A percentile compares a stretch with the other conserved stretches of the same genome.
These are phyloP conservation scores for Lasius fuliginosus DNA, from an alignment of 2,888 invertebrate species.

Conservation along the genomic window DNA sequence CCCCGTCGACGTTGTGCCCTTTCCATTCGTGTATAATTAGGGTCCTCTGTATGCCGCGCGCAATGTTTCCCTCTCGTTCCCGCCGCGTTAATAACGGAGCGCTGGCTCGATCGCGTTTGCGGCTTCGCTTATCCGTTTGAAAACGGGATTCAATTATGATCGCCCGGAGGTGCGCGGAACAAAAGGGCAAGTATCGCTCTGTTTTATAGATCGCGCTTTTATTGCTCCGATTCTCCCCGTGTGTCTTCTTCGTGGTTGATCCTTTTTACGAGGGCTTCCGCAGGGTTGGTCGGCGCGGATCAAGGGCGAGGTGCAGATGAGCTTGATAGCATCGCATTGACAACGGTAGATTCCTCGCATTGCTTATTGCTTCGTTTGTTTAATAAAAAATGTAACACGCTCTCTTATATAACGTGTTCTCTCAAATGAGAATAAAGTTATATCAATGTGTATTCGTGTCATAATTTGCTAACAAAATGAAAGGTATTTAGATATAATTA, in stretches of 20 bases:
- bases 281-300: not conserved
- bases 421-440: not conserved
- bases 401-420: not conserved
- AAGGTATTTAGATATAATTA: not conserved
- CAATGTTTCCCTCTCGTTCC: constrained; percentile 65
- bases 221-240: constrained; percentile 40
- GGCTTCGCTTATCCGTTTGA: constrained; percentile 77
- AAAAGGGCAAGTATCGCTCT: constrained; percentile 62
- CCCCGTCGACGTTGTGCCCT: constrained; percentile 57
- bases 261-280: not conserved
- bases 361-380: not conserved
- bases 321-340: not conserved
- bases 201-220: constrained; percentile 40
- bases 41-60: constrained; percentile 70
- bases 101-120: constrained; percentile 77
- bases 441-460: not conserved
- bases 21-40: constrained; percentile 78
- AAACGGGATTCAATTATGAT: constrained; percentile 82
- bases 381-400: not conserved
- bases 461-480: not conserved
- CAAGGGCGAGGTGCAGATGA: constrained; percentile 9
- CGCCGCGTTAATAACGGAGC: constrained; percentile 71
- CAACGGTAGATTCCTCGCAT: not conserved
- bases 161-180: constrained; percentile 60
- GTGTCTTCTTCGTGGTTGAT: constrained; percentile 26